A percentile compares a stretch with the other conserved stretches of the same genome.
Evolutionary conservation across 2,888 invertebrate genomes (phyloP).

Genomic region (Helleia helle): DNA sequence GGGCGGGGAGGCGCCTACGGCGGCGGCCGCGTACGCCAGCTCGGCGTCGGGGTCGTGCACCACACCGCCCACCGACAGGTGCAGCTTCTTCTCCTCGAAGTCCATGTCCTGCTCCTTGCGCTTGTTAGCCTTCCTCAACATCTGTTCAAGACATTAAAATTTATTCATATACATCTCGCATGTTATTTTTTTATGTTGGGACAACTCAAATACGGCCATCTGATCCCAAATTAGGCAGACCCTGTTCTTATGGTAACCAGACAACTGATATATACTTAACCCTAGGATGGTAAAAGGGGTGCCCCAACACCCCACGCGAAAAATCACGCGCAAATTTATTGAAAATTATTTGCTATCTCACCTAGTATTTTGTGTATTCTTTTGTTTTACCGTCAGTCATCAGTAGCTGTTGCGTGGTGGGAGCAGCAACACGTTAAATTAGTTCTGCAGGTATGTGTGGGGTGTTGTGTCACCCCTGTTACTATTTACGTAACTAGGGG

Average conservation of each 20-base stretch:
- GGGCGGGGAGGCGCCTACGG: constrained; percentile 68
- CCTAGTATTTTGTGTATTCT: too few relatives aligned
- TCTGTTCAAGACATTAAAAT: constrained; percentile 29
- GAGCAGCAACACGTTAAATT: background rate
- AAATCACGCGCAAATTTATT: too few relatives aligned
- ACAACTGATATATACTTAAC: too few relatives aligned
- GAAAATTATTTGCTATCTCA: too few relatives aligned
- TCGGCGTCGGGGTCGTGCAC: constrained; percentile 67
- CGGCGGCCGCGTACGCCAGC: constrained; percentile 78
- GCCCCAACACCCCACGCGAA: too few relatives aligned
- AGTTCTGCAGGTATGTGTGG: constrained; percentile 1
- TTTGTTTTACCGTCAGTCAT: background rate
- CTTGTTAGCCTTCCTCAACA: constrained; percentile 88
- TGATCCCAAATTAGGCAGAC: too few relatives aligned
- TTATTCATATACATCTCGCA: too few relatives aligned
- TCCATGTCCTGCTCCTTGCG: constrained; percentile 96
- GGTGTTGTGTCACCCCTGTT: constrained; percentile 4
- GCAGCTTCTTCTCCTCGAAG: constrained; percentile 96
- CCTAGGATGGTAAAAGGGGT: too few relatives aligned
- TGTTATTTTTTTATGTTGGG: too few relatives aligned
- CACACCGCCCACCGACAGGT: constrained; percentile 79
- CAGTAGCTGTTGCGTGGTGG: background rate
- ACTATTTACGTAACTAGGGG: constrained; percentile 7
- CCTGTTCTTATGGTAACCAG: too few relatives aligned
- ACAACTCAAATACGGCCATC: too few relatives aligned